Percentiles rank a stretch among this genome's conserved stretches.
phyloP scores from a whole-genome alignment of 2,113 vertebrate species.

The Hemibagrus wyckioides region DNA sequence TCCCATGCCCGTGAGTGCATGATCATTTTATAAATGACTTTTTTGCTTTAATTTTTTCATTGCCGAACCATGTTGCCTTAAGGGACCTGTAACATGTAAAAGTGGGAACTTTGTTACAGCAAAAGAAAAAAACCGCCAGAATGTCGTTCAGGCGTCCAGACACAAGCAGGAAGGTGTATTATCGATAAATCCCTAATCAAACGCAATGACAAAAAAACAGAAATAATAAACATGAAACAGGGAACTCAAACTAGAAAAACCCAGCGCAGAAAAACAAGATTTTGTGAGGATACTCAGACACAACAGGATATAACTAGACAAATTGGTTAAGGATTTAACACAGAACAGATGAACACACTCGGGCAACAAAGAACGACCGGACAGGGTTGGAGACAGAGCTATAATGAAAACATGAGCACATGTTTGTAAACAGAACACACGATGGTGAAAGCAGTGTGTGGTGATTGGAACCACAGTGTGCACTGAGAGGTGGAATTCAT shows the following conservation, averaged over 20 bases:
- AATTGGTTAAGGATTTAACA: neutral
- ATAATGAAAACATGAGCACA: neutral
- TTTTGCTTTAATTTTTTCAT: neutral
- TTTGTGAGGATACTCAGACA: neutral
- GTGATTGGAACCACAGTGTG: neutral
- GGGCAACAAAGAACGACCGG: neutral
- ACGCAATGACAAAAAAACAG: neutral
- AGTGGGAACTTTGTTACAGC: neutral
- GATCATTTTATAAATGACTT: neutral
- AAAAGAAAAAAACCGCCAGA: neutral
- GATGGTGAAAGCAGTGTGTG: neutral
- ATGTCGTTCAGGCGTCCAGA: neutral
- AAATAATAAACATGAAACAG: neutral
- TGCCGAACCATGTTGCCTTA: neutral
- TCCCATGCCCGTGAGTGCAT: neutral
- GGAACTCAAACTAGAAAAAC: neutral
- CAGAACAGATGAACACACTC: slow-evolving; percentile 5
- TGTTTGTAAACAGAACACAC: neutral
- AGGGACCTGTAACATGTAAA: neutral
- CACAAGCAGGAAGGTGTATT: neutral
- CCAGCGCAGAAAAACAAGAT: neutral
- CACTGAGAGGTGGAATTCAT: neutral
- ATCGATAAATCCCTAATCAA: neutral
- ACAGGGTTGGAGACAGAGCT: neutral
- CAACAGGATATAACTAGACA: neutral